Percentiles rank a stretch among this genome's conserved stretches.
phyloP scores from a whole-genome alignment of 2,797 vertebrate genomes.

The Myotis daubentonii region DNA sequence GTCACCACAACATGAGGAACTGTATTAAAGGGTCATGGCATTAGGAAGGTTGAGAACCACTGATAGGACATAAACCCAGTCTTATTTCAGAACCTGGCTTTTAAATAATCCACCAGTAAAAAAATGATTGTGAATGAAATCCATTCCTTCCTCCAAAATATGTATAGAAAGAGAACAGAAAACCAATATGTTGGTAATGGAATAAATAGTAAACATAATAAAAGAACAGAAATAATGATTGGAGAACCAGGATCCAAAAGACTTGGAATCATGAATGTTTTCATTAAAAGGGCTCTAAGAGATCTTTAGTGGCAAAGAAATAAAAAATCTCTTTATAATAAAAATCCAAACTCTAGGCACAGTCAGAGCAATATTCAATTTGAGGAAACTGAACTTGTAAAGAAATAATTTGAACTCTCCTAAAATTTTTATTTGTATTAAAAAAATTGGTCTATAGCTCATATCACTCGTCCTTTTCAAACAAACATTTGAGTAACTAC shows the following conservation, averaged over 20 bases:
- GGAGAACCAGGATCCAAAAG: slow-evolving; percentile 11
- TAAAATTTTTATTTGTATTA: slow-evolving; percentile 1
- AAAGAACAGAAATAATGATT: background rate
- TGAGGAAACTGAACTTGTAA: slow-evolving; percentile 34
- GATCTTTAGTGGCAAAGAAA: slow-evolving; percentile 1
- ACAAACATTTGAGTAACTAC: slow-evolving; percentile 1
- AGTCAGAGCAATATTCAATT: slow-evolving; percentile 28
- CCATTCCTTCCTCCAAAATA: background rate
- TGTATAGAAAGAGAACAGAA: slow-evolving; percentile 32
- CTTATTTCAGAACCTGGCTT: slow-evolving; percentile 26
- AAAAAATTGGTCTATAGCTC: background rate
- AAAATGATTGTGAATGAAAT: slow-evolving; percentile 27
- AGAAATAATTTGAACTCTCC: background rate
- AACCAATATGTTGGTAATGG: background rate
- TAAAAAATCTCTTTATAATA: slow-evolving; percentile 19
- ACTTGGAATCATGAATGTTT: background rate
- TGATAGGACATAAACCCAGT: background rate
- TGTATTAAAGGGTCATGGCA: too few species aligned
- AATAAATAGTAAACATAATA: slow-evolving; percentile 15
- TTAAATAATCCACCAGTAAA: slow-evolving; percentile 38
- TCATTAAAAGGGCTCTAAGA: slow-evolving; percentile 20
- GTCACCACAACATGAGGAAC: too few species aligned
- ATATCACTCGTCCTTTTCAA: background rate
- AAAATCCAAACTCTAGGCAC: background rate
- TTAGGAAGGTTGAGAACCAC: too few species aligned